Evolutionary conservation across 2,113 vertebrate species (phyloP).

Genomic region (Atherinomorus stipes): DNA sequence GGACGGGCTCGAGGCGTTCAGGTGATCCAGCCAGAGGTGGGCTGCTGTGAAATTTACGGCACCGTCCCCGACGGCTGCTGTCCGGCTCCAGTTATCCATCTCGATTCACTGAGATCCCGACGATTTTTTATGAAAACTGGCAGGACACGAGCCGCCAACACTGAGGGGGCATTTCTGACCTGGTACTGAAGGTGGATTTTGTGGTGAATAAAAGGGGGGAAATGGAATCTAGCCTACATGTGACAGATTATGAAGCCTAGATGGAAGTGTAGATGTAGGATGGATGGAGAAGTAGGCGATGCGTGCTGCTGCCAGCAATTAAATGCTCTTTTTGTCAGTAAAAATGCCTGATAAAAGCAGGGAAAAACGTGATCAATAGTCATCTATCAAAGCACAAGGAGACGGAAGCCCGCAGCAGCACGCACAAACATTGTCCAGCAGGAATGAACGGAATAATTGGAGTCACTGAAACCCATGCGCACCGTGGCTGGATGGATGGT

Average conservation of each 20-base stretch:
- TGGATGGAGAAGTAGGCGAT: conserved; percentile 8
- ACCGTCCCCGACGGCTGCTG: conserved; percentile 76
- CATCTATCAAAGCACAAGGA: conserved; percentile 5
- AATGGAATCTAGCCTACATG: neutral
- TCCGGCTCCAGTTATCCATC: conserved; percentile 81
- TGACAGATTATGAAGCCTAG: neutral
- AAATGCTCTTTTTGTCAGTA: neutral
- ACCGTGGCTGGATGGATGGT: conserved; percentile 19
- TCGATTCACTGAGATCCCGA: conserved; percentile 23
- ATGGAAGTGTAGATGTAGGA: conserved; percentile 7
- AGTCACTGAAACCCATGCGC: conserved; percentile 32
- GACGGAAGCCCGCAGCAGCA: conserved; percentile 2
- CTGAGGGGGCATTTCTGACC: conserved; percentile 30
- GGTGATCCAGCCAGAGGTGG: conserved; percentile 67
- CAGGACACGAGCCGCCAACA: conserved; percentile 22
- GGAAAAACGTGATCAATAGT: conserved; percentile 20
- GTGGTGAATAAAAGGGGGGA: neutral
- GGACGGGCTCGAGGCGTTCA: conserved; percentile 79
- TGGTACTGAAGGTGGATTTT: neutral
- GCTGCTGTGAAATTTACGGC: conserved; percentile 69
- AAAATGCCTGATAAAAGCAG: conserved; percentile 5
- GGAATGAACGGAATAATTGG: conserved; percentile 34
- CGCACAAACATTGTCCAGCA: conserved; percentile 14
- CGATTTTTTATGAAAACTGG: conserved; percentile 22
- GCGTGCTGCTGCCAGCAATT: conserved; percentile 13